Base-by-base conservation (phyloP, 2,888 invertebrate species). In the Abrostola tripartita region DNA sequence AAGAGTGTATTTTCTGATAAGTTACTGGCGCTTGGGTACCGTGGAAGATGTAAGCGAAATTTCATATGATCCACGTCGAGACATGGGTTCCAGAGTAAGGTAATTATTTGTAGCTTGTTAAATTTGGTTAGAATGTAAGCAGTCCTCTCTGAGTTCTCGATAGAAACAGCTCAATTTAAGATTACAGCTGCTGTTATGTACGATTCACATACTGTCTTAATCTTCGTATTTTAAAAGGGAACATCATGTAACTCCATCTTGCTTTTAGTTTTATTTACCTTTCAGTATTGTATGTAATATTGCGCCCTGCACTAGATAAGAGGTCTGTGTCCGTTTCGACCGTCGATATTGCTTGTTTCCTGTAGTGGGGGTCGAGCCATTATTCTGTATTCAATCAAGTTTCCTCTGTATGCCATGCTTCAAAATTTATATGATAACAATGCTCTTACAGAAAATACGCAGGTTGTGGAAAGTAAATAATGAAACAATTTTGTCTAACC, bases 61-160 rank as follows among this genome's bases (percentile, higher is more conserved):
- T 85, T 84, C 68, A 71, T 79, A 79, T 85, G 79, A 72, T 89
- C 89, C 91, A 92, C 90, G 89, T 91, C 86, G 88, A 92, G 91
- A 89, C 86, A 93, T 93, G 93, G 93, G 93, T 92, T 93, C 93
- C 89, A 91, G 93, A 90, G 81, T 93, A 85, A 90, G 93, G 93
- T 93, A 90, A 85, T 75, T 81, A 74, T 56, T 65, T 64, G 49
- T 76, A 50, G 63, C 68, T 65, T 37, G 62, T 8, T 57, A 50
- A 5, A 11, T 57, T 54, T 60, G 7, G 10, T 42, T 41, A 38
- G 5, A 50, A 37, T 36, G 36, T n/a, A 24, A 24, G 24, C 24
- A 24, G 24, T 24, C 52, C 10, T 2, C 2, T 41, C 9, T 37
- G 51, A 1, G 35, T 61, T 37, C 1, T 9, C 9, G 14, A 35